Percentiles rank a stretch among this genome's conserved stretches.
Conservation (phyloP, 2,797 vertebrate species). For the Pyrocephalus nanus region DNA sequence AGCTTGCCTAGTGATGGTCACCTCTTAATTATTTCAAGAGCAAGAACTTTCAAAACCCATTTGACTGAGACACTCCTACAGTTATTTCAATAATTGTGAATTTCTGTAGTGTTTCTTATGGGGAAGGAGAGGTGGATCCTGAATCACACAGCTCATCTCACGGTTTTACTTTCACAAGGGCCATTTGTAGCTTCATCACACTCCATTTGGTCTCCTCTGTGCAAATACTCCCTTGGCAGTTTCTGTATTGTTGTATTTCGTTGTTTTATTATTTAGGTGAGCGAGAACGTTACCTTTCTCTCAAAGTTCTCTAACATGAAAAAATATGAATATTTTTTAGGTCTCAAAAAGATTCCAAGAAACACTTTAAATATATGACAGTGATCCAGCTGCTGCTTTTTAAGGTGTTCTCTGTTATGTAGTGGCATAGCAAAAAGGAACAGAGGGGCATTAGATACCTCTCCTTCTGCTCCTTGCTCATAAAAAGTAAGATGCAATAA, state of each 20-base stretch:
- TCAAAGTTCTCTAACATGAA: background rate
- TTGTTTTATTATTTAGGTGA: background rate
- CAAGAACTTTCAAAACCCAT: background rate
- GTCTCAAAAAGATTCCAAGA: background rate
- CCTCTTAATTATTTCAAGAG: background rate
- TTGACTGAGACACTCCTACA: background rate
- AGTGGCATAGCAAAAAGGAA: background rate
- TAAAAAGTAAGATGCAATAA: background rate
- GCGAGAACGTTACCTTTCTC: background rate
- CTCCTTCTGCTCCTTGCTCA: conserved; percentile 21
- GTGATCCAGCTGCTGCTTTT: background rate
- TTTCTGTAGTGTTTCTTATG: background rate
- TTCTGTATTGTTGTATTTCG: background rate
- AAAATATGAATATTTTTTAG: conserved; percentile 3
- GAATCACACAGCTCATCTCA: background rate
- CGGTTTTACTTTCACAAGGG: background rate
- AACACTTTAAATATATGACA: conserved; percentile 42
- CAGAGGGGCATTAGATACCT: background rate
- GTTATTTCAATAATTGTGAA: background rate
- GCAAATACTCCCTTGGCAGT: background rate
- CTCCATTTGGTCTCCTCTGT: background rate
- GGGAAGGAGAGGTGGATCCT: background rate
- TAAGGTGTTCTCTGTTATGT: background rate
- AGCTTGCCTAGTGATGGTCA: background rate
- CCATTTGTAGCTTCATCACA: background rate